Base-by-base conservation (phyloP, 2,888 invertebrate species). In the Quadriops clusia region DNA sequence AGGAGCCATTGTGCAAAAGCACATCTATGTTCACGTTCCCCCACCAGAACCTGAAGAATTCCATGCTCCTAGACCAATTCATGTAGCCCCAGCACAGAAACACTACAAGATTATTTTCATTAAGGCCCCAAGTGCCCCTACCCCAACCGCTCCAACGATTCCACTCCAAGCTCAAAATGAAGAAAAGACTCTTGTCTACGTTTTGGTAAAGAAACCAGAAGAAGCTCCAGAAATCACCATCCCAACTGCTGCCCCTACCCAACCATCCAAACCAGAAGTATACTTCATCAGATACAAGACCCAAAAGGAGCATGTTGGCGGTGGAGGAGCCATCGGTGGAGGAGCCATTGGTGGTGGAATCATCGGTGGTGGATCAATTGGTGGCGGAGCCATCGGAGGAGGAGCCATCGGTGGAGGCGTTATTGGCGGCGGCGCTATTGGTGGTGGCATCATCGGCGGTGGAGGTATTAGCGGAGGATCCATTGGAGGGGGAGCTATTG, bases 81-180 rank as follows among this genome's bases (percentile, higher is more conserved):
- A 72, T 11, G 65, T 74, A 2, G 76, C 77, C 23, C 76, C 79
- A 40, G 68, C 83, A 27, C 84, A 83, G 61, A 85, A 85, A 50
- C 84, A 85, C 60, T 84, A 86, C 72, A 86, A 86, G 56, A 86
- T 86, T 57, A 84, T 86, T 63, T 86, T 86, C 71, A 86, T 86
- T 63, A 86, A 86, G 69, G 84, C 84, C 29, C 85, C 85, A 46
- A 72, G 83, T 47, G 74, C 80, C 41, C 80, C 82, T 31, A 72
- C 80, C 39, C 81, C 82, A 30, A 74, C 77, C 40, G 81, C 74
- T 3, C 84, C 83, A 40, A 69, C 78, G 43, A 80, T 84, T 42
- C 82, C 83, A 9, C 60, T 79, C 24, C 77, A 79, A 54, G 74
- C 76, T 40, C 83, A 83, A 55, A 82, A 84, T 60, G 81, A 83